phyloP scores from a whole-genome alignment of 2,797 vertebrate species.

The Mus minutoides region DNA sequence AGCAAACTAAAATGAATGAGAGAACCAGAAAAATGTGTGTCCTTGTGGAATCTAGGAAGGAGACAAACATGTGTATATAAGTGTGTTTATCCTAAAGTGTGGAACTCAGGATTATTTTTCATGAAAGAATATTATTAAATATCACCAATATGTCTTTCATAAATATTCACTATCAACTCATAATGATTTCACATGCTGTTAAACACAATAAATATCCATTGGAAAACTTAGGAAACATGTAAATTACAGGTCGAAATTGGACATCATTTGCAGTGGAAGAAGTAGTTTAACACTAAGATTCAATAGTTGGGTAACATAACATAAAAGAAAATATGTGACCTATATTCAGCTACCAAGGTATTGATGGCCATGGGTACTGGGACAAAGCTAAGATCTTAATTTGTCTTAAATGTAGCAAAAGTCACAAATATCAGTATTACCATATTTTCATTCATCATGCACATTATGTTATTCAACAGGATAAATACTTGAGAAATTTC shows the following conservation, averaged over 20 bases:
- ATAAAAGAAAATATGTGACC: not conserved
- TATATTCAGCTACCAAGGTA: constrained; percentile 52
- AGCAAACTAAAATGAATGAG: not conserved
- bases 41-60: not conserved
- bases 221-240: constrained; percentile 42
- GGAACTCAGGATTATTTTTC: constrained; percentile 39
- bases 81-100: constrained; percentile 15
- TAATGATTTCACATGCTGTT: constrained; percentile 31
- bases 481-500: not conserved
- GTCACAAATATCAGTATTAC: not conserved
- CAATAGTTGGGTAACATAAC: constrained; percentile 33
- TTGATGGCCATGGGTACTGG: not conserved
- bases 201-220: constrained; percentile 31
- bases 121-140: constrained; percentile 31
- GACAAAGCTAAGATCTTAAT: constrained; percentile 6
- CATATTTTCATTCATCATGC: constrained; percentile 33
- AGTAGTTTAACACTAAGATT: constrained; percentile 22
- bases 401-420: constrained; percentile 15
- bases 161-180: constrained; percentile 46
- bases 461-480: constrained; percentile 22
- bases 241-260: constrained; percentile 29
- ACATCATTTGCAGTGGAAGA: not conserved
- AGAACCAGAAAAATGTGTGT: not conserved
- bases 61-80: constrained; percentile 26
- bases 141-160: constrained; percentile 2